Evolutionary conservation across 2,113 vertebrate species (phyloP).

Genomic region (Argyrosomus japonicus): DNA sequence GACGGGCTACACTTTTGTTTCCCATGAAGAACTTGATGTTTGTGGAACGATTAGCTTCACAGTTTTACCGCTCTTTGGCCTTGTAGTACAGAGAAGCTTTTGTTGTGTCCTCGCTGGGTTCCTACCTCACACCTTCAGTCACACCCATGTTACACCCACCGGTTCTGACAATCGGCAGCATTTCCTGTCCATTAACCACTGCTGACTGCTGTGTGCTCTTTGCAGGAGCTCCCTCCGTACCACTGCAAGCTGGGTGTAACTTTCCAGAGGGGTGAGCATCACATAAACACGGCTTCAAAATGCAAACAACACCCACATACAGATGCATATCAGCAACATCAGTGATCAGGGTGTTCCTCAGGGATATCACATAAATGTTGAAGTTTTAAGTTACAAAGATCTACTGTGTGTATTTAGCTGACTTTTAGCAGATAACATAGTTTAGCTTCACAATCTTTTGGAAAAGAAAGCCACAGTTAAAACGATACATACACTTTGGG

Average conservation of each 20-base stretch:
- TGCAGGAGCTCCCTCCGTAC: slow-evolving; percentile 94
- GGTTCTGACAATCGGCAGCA: not conserved
- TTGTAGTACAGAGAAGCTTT: not conserved
- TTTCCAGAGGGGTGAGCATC: slow-evolving; percentile 92
- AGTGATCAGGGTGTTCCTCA: not conserved
- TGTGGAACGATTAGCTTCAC: not conserved
- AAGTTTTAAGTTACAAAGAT: not conserved
- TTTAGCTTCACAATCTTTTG: not conserved
- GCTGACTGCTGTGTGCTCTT: slow-evolving; percentile 64
- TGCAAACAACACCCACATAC: not conserved
- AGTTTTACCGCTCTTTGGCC: not conserved
- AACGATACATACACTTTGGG: not conserved
- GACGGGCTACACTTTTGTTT: not conserved
- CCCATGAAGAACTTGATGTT: not conserved
- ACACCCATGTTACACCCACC: not conserved
- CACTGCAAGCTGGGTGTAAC: slow-evolving; percentile 92
- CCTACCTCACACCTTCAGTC: not conserved
- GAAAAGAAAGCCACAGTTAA: not conserved
- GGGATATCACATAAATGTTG: not conserved
- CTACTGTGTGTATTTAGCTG: not conserved
- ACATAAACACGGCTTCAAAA: not conserved
- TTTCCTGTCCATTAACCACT: slow-evolving; percentile 8
- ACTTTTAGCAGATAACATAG: not conserved
- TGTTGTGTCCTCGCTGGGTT: not conserved
- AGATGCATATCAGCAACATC: not conserved